A percentile compares a stretch with the other conserved stretches of the same genome.
phyloP scores from a whole-genome alignment of 2,113 vertebrate genomes.

The Agapornis roseicollis region DNA sequence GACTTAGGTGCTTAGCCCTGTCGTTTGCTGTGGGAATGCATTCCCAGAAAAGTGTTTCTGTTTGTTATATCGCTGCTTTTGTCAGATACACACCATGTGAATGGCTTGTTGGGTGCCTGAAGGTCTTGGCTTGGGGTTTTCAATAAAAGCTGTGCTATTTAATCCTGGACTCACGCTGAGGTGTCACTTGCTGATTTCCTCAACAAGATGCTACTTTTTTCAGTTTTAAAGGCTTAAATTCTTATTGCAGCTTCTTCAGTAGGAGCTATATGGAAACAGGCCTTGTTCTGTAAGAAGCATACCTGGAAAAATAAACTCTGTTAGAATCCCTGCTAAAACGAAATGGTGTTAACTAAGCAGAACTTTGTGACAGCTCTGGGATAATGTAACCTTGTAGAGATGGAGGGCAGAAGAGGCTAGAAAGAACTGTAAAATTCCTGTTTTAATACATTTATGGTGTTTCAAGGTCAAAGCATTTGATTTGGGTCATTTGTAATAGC shows the following conservation, averaged over 20 bases:
- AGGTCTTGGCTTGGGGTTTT: neutral
- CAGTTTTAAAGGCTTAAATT: neutral
- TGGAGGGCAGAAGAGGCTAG: neutral
- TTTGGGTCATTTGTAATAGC: neutral
- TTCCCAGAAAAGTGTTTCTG: neutral
- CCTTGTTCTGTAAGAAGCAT: neutral
- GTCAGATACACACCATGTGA: fast-evolving
- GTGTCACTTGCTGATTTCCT: neutral
- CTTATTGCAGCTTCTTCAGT: neutral
- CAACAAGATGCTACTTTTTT: neutral
- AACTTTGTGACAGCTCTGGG: constrained; percentile 11
- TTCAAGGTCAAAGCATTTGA: neutral
- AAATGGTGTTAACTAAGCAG: neutral
- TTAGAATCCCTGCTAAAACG: neutral
- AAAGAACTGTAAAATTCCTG: neutral
- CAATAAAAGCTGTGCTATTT: neutral
- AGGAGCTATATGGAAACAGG: neutral
- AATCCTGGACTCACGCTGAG: neutral
- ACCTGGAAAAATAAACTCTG: neutral
- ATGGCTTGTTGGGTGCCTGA: too few relatives aligned
- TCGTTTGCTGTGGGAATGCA: neutral
- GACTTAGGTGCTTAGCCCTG: neutral
- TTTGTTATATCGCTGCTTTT: neutral
- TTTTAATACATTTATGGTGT: neutral
- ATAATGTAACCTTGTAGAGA: constrained; percentile 29